Percentiles rank a stretch among this genome's conserved stretches.
These are phyloP conservation scores for Malacoctenus gilli DNA, from an alignment of 2,797 vertebrate species.

Conservation along the genomic window DNA sequence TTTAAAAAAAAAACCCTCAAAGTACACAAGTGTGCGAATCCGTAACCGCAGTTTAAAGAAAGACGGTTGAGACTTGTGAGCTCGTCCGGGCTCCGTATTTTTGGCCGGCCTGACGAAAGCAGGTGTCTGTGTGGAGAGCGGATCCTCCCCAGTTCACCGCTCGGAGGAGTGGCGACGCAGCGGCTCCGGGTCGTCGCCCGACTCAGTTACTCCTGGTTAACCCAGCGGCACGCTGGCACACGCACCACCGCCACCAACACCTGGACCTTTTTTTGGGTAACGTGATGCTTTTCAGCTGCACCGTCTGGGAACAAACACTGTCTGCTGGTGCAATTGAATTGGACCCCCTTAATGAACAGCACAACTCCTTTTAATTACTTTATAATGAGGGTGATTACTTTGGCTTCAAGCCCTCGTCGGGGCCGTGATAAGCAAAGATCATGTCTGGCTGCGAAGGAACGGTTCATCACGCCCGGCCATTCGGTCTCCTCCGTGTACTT, in stretches of 20 bases:
- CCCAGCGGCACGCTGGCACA: constrained; percentile 1
- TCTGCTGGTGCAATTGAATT: constrained; percentile 20
- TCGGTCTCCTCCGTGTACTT: neutral
- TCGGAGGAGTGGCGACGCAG: constrained; percentile 4
- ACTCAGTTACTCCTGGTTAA: constrained; percentile 35
- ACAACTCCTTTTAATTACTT: constrained; percentile 33
- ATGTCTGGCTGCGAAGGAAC: constrained; percentile 8
- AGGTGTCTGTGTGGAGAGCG: constrained; percentile 6
- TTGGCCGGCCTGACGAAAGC: too few relatives aligned
- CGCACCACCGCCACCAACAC: constrained; percentile 15
- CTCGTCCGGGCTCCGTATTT: too few relatives aligned
- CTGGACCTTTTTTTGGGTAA: constrained; percentile 6
- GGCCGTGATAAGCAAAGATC: constrained; percentile 22
- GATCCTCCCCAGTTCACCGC: neutral
- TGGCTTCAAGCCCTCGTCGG: constrained; percentile 17
- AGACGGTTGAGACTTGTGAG: too few relatives aligned
- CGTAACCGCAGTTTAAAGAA: too few relatives aligned
- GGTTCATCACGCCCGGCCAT: constrained; percentile 9
- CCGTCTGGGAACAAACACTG: constrained; percentile 6
- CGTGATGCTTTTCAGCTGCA: constrained; percentile 1
- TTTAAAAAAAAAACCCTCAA: too few relatives aligned
- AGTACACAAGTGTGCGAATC: too few relatives aligned
- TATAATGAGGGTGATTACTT: constrained; percentile 37
- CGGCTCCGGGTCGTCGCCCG: too few relatives aligned
- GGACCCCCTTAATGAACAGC: constrained; percentile 12